phyloP scores from a whole-genome alignment of 2,113 vertebrate genomes.

The Glaucidium brasilianum region DNA sequence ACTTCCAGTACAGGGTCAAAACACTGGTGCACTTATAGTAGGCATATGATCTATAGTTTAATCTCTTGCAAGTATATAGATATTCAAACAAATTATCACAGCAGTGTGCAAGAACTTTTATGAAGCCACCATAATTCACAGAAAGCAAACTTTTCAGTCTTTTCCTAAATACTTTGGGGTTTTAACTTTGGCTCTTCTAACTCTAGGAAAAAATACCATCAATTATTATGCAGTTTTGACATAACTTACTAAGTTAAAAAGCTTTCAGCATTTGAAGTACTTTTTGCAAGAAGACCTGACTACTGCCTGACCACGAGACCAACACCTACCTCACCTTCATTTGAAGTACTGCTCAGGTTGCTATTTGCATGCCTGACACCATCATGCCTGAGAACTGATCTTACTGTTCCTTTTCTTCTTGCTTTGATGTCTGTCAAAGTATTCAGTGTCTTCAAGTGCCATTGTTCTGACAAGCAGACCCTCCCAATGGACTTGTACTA shows the following conservation, averaged over 20 bases:
- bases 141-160: background rate
- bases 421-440: constrained; percentile 61
- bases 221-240: constrained; percentile 1
- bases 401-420: constrained; percentile 34
- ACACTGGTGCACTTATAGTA: fast-evolving
- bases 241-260: constrained; percentile 30
- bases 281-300: background rate
- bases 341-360: background rate
- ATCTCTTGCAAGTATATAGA: background rate
- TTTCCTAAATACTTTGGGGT: background rate
- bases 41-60: background rate
- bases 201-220: constrained; percentile 8
- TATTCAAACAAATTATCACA: background rate
- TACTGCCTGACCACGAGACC: constrained; percentile 20
- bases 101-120: background rate
- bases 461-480: constrained; percentile 51
- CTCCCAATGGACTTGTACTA: constrained; percentile 34
- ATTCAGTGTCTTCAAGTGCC: constrained; percentile 47
- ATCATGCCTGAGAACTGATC: constrained; percentile 28
- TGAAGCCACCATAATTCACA: background rate
- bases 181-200: constrained; percentile 9
- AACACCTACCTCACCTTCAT: background rate
- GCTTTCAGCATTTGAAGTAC: constrained; percentile 23
- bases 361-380: constrained; percentile 14
- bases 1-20: background rate